A percentile compares a stretch with the other conserved stretches of the same genome.
These are phyloP conservation scores for Acanthochromis polyacanthus DNA, from an alignment of 2,113 vertebrate species.

Conservation along the genomic window DNA sequence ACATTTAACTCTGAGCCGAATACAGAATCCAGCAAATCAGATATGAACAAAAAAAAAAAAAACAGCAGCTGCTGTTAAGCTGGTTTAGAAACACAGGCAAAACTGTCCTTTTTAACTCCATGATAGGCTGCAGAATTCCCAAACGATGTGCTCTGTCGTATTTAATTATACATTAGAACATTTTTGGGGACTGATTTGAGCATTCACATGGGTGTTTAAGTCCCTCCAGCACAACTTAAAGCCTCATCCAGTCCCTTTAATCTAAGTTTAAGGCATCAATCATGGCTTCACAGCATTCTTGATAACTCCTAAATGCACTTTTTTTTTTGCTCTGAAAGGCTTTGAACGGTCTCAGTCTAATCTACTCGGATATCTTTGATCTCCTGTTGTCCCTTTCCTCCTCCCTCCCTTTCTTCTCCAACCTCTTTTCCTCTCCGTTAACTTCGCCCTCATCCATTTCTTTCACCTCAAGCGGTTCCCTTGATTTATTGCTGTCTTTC, in stretches of 20 bases:
- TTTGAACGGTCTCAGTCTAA: slow-evolving; percentile 4
- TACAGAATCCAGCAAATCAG: neutral
- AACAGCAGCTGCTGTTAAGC: neutral
- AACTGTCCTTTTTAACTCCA: neutral
- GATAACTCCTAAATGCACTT: slow-evolving; percentile 23
- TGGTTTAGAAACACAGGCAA: slow-evolving; percentile 11
- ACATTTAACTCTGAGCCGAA: neutral
- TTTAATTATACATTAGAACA: slow-evolving; percentile 43
- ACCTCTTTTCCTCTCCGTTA: neutral
- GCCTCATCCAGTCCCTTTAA: slow-evolving; percentile 38
- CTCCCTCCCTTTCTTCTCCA: slow-evolving; percentile 7
- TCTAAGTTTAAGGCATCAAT: slow-evolving; percentile 52
- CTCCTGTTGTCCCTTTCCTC: neutral
- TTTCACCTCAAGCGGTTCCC: slow-evolving; percentile 37
- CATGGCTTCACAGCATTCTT: slow-evolving; percentile 18
- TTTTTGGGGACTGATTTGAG: slow-evolving; percentile 20
- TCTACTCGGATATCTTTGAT: slow-evolving; percentile 5
- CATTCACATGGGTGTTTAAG: slow-evolving; percentile 27
- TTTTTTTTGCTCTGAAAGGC: slow-evolving; percentile 17
- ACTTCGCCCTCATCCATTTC: slow-evolving; percentile 9
- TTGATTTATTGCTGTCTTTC: slow-evolving; percentile 56
- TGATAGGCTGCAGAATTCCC: slow-evolving; percentile 25
- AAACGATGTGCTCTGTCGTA: slow-evolving; percentile 33
- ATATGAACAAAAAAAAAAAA: slow-evolving; percentile 21
- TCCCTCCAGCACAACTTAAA: slow-evolving; percentile 27